Conservation (phyloP, 2,888 invertebrate genomes). For the Lithophane semibrunnea region DNA sequence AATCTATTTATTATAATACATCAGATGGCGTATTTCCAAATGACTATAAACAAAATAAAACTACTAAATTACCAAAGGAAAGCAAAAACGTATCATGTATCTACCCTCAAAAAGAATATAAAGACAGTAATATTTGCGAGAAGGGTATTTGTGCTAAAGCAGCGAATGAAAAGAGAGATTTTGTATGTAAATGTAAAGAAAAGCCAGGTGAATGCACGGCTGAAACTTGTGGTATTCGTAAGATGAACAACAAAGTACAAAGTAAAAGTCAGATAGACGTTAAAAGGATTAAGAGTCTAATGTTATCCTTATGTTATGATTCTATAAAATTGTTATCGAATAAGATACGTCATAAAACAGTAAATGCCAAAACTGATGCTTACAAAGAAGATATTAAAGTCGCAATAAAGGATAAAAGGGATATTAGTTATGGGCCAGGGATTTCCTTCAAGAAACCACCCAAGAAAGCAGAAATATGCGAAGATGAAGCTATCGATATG, state of each 20-base stretch:
- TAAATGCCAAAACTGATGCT: neutral
- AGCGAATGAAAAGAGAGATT: neutral
- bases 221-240: constrained; percentile 34
- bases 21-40: neutral
- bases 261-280: constrained; percentile 17
- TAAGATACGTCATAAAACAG: neutral
- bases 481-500: constrained; percentile 68
- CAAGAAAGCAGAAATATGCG: constrained; percentile 9
- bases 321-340: constrained; percentile 49
- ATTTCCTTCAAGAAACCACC: neutral
- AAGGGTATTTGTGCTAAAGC: constrained; percentile 19
- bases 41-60: neutral
- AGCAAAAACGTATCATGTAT: neutral
- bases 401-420: neutral
- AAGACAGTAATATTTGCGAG: neutral
- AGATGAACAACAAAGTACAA: constrained; percentile 12
- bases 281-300: constrained; percentile 48
- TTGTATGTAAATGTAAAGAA: neutral
- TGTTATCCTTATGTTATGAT: constrained; percentile 52
- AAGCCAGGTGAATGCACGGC: neutral
- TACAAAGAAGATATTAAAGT: constrained; percentile 16
- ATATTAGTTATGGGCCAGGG: neutral
- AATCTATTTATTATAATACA: neutral
- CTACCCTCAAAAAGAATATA: neutral
- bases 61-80: neutral